Percentiles rank a stretch among this genome's conserved stretches.
Evolutionary conservation across 2,797 vertebrate species (phyloP).

Genomic region (Sarcoramphus papa): DNA sequence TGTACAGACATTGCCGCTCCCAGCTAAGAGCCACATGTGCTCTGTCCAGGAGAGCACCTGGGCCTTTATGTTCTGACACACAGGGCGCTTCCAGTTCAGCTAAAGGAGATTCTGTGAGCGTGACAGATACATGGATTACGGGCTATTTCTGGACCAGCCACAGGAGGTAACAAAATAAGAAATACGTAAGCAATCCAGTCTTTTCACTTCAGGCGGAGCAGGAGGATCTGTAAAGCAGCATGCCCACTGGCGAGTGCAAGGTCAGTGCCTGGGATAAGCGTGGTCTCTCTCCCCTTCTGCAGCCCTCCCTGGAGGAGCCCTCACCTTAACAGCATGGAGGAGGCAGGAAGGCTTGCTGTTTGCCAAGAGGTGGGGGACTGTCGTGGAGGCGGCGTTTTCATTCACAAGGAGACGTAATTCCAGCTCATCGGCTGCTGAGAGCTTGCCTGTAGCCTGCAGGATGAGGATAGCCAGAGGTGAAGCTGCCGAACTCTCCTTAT

Average conservation of each 20-base stretch:
- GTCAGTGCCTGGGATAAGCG: neutral
- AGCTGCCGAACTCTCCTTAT: neutral
- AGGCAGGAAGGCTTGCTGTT: neutral
- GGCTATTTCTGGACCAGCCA: slow-evolving; percentile 47
- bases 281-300: neutral
- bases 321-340: neutral
- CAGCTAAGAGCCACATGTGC: neutral
- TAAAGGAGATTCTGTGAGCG: slow-evolving; percentile 33
- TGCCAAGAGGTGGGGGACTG: neutral
- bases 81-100: neutral
- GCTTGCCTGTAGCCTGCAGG: neutral
- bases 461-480: slow-evolving; percentile 6
- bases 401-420: neutral
- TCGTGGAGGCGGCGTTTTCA: accelerated
- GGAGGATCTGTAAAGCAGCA: neutral
- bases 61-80: neutral
- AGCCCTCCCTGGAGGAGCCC: neutral
- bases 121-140: slow-evolving; percentile 40
- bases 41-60: neutral
- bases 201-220: neutral
- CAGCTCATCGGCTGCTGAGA: neutral
- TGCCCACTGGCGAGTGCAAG: neutral
- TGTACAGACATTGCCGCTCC: accelerated
- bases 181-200: neutral
- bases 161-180: slow-evolving; percentile 42